Evolutionary conservation across 2,113 vertebrate species (phyloP), one percentile per base, ranked within the genome.

Genomic region (Tylochromis polylepis): DNA sequence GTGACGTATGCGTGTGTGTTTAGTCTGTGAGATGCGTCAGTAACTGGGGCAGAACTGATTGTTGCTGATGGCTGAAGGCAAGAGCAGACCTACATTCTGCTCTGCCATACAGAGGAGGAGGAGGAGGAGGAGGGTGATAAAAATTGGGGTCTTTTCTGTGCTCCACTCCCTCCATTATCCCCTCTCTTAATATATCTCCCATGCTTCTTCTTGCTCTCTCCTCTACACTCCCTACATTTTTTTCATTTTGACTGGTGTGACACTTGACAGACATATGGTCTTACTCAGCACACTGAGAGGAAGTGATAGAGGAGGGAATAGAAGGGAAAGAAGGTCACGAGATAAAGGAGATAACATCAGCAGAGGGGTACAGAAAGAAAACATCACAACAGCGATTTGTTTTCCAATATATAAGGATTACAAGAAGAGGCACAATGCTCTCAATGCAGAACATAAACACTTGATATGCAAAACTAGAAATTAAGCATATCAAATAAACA

Each of bases 1-100:
- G 87, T 89, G 84, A 93, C 43, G 89, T 91, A 56, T 22, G 31
- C 75, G 57, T 82, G 38, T 91, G 89, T 92, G 89, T 94, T 91
- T 92, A 59, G 92, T 92, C 90, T 93, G 90, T 84, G 91, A 91
- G 90, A 91, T 84, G 77, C 92, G 70, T 84, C 51, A 95, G 92
- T 95, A 98, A 98, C 96, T 97, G 96, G 97, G 97, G 97, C 97
- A 97, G 97, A 97, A 97, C 95, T 96, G 95, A 96, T 96, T 96
- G 96, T 95, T 94, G 93, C 95, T 95, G 94, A 96, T 97, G 94
- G 95, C 96, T 93, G 87, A 89, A 96, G 96, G 97, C 95, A 18
- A 94, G 83, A 87, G 49, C 80, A 96, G 96, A 97, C 96, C 96
- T 96, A 97, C 96, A 97, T 96, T 96, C 87, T 94, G 87, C 84